Conservation (phyloP, 2,888 invertebrate species). For the Arrhopalites spinosus region DNA sequence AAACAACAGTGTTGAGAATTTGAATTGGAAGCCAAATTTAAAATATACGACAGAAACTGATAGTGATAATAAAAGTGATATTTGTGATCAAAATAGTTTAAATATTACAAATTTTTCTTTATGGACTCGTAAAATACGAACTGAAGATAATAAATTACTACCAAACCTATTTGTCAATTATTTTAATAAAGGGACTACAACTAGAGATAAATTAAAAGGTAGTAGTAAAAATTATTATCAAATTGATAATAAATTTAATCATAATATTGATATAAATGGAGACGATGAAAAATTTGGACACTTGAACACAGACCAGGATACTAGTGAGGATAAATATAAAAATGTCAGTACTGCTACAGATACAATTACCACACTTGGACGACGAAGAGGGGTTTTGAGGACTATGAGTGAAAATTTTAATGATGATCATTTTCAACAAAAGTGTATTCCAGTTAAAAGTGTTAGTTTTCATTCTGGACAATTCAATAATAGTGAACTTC, state of each 20-base stretch:
- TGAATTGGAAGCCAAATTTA: not conserved
- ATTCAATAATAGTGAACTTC: not conserved
- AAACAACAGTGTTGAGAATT: not conserved
- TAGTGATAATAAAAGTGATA: not conserved
- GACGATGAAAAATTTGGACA: not conserved
- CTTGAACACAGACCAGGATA: not conserved
- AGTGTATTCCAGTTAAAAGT: too few species aligned
- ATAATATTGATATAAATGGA: slow-evolving; percentile 19
- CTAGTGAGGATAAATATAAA: not conserved
- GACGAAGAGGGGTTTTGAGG: not conserved
- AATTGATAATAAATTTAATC: not conserved
- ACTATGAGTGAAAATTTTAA: slow-evolving; percentile 8
- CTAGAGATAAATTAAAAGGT: not conserved
- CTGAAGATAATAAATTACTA: not conserved
- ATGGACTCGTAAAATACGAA: not conserved
- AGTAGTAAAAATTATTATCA: not conserved
- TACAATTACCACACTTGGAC: not conserved
- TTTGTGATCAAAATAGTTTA: not conserved
- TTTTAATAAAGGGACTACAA: not conserved
- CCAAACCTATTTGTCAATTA: not conserved
- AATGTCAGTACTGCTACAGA: not conserved
- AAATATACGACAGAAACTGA: not conserved
- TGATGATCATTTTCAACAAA: not conserved
- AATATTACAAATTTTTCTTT: not conserved
- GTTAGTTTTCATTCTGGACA: not conserved